A percentile compares a stretch with the other conserved stretches of the same genome.
Evolutionary conservation across 2,113 vertebrate genomes (phyloP).

Genomic region (Thryonomys swinderianus): DNA sequence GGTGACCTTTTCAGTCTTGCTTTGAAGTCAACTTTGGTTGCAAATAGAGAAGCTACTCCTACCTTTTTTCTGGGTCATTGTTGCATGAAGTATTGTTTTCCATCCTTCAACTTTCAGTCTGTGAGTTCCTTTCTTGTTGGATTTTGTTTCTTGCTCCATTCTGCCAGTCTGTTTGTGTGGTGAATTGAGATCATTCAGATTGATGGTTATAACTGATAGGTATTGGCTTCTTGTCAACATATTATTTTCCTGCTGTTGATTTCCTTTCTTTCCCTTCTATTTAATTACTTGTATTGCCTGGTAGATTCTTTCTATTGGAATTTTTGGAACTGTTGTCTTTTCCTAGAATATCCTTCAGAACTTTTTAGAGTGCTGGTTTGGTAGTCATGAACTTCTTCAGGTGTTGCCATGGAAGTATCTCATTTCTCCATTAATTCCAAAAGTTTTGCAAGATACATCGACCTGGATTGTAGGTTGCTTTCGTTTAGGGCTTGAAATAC

Average conservation of each 20-base stretch:
- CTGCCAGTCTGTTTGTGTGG: not conserved
- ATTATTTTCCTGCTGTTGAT: not conserved
- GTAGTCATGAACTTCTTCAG: not conserved
- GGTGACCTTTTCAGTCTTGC: not conserved
- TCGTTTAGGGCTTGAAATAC: not conserved
- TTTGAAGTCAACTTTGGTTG: not conserved
- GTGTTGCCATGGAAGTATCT: not conserved
- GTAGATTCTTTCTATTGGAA: not conserved
- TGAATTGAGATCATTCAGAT: not conserved
- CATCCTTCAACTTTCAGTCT: not conserved
- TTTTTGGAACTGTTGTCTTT: not conserved
- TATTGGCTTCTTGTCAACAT: not conserved
- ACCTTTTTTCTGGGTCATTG: not conserved
- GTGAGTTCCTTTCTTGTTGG: not conserved
- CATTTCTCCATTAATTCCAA: not conserved
- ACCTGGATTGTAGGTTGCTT: not conserved
- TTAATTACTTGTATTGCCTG: not conserved
- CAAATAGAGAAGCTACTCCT: not conserved
- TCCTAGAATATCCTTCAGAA: not conserved
- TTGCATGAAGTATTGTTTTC: not conserved
- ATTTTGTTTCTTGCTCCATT: not conserved
- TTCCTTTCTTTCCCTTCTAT: not conserved
- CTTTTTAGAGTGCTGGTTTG: not conserved
- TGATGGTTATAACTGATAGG: not conserved
- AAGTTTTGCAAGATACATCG: not conserved